Percentiles rank a stretch among this genome's conserved stretches.
Evolutionary conservation across 2,888 invertebrate species (phyloP).

Genomic region (Macrostomum cliftonense): DNA sequence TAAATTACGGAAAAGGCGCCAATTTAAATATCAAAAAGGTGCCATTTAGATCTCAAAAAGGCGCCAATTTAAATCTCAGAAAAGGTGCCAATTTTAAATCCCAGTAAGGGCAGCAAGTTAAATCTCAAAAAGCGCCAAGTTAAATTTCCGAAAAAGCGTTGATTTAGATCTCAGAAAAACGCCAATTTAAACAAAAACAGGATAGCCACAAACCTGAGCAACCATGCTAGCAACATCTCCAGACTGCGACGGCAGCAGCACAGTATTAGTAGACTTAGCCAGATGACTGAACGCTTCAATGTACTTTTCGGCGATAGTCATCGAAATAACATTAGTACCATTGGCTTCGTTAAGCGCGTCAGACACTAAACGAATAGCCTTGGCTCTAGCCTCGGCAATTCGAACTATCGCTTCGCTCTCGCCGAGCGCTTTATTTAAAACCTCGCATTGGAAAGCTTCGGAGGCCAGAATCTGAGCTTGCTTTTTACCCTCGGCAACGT

Average conservation of each 20-base stretch:
- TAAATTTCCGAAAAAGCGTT: no score
- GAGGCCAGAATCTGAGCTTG: constrained; percentile 73
- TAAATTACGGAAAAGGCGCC: no score
- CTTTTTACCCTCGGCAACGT: constrained; percentile 88
- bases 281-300: constrained; percentile 76
- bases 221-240: constrained; percentile 56
- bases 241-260: constrained; percentile 75
- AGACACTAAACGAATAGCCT: constrained; percentile 47
- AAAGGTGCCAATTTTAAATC: no score
- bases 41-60: no score
- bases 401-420: constrained; percentile 74
- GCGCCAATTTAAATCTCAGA: no score
- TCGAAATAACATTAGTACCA: constrained; percentile 70
- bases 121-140: no score
- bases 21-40: no score
- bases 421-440: constrained; percentile 65
- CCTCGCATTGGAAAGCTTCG: constrained; percentile 79
- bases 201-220: constrained; percentile 47
- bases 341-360: constrained; percentile 40
- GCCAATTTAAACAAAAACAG: no score
- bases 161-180: no score
- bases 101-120: no score
- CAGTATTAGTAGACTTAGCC: constrained; percentile 76
- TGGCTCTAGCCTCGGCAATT: constrained; percentile 66
- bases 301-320: constrained; percentile 84